These are phyloP conservation scores for Coboldia fuscipes DNA, from an alignment of 1,140 invertebrate species.

Conservation along the genomic window DNA sequence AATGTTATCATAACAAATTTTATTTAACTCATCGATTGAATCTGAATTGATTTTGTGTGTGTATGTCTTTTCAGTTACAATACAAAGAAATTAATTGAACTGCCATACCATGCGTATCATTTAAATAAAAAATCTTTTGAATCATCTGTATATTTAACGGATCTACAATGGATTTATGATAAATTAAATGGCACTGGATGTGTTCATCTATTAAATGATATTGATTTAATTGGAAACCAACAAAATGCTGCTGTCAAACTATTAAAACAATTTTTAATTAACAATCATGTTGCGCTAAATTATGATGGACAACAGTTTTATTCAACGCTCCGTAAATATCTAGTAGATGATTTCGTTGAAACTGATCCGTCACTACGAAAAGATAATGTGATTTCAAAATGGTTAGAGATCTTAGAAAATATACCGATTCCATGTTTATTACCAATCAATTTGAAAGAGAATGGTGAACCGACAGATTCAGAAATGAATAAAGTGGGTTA, in stretches of 20 bases:
- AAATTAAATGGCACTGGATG: slow-evolving; percentile 48
- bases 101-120: slow-evolving; percentile 43
- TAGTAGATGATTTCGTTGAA: slow-evolving; percentile 24
- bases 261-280: slow-evolving; percentile 38
- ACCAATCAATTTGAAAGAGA: slow-evolving; percentile 9
- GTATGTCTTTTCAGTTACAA: slow-evolving; percentile 35
- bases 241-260: slow-evolving; percentile 23
- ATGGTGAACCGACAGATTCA: slow-evolving; percentile 6
- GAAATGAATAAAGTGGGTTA: slow-evolving; percentile 10
- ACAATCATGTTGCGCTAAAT: slow-evolving; percentile 36
- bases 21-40: background rate
- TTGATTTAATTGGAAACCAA: slow-evolving; percentile 25
- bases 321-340: slow-evolving; percentile 35
- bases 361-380: slow-evolving; percentile 11
- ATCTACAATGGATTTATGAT: slow-evolving; percentile 48
- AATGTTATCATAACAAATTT: background rate
- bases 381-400: slow-evolving; percentile 13
- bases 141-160: slow-evolving; percentile 26
- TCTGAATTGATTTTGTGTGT: slow-evolving; percentile 3
- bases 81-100: slow-evolving; percentile 57
- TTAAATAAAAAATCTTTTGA: slow-evolving; percentile 13
- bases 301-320: slow-evolving; percentile 57
- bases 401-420: slow-evolving; percentile 15
- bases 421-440: slow-evolving; percentile 17
- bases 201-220: slow-evolving; percentile 39